Conservation (phyloP, 35 echinoderm and acorn worm genomes). For the Amphiura filiformis region DNA sequence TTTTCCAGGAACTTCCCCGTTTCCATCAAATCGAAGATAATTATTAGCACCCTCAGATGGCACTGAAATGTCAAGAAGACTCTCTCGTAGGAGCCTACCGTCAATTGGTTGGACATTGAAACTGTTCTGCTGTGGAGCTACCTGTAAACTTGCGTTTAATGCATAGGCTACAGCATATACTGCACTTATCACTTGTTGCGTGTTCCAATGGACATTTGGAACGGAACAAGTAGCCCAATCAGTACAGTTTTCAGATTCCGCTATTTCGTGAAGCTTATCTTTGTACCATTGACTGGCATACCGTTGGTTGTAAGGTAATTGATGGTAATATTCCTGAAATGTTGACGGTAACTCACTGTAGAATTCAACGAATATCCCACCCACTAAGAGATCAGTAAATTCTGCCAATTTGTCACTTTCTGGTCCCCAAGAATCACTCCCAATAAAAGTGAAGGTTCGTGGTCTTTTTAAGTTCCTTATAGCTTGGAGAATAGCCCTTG, state of each 20-base stretch:
- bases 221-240: no score
- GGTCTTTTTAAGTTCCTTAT: no score
- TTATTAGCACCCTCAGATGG: neutral
- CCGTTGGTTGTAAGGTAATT: neutral
- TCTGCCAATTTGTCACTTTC: neutral
- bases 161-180: conserved; percentile 28
- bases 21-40: conserved; percentile 9
- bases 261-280: no score
- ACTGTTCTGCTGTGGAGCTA: neutral
- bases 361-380: neutral
- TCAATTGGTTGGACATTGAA: neutral
- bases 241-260: neutral
- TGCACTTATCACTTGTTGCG: conserved; percentile 2
- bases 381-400: neutral
- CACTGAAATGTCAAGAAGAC: neutral
- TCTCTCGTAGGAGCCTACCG: neutral
- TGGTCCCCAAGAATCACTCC: neutral
- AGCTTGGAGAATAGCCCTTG: neutral
- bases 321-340: conserved; percentile 15
- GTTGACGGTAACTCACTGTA: neutral
- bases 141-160: neutral
- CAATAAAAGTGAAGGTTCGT: neutral
- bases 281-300: conserved; percentile 11
- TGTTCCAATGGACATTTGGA: neutral
- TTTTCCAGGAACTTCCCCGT: conserved; percentile 23